Conservation (phyloP, 2,888 invertebrate species). For the Agonopterix heracliana region DNA sequence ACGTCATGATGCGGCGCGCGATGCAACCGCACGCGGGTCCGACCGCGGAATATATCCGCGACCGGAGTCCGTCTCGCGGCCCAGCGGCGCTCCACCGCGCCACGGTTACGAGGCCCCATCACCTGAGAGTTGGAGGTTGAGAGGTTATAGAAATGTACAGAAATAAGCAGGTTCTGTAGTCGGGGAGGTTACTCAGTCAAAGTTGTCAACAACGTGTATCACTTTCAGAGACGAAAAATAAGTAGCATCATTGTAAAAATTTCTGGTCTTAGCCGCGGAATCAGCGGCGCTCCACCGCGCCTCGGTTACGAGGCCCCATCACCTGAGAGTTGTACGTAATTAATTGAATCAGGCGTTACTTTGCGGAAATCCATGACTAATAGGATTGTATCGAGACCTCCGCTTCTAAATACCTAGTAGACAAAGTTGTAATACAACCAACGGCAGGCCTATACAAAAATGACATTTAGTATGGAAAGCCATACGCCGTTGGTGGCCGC, state of each 20-base stretch:
- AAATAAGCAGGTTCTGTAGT: neutral
- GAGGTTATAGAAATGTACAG: neutral
- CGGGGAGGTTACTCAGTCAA: conserved; percentile 9
- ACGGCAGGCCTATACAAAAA: too few species aligned
- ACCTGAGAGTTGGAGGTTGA: conserved; percentile 60
- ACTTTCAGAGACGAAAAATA: conserved; percentile 23
- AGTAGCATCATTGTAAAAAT: conserved; percentile 18
- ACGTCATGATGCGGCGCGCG: conserved; percentile 79
- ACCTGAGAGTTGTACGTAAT: too few species aligned
- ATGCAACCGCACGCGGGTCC: conserved; percentile 88
- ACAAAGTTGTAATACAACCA: too few species aligned
- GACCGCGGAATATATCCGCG: conserved; percentile 95
- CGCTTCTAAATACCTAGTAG: too few species aligned
- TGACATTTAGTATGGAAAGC: too few species aligned
- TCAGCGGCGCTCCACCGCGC: conserved; percentile 90
- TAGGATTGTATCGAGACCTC: too few species aligned
- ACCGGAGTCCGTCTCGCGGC: conserved; percentile 85
- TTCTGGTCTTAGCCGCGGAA: too few species aligned
- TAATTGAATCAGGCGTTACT: too few species aligned
- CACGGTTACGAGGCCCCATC: conserved; percentile 92
- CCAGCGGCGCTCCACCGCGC: conserved; percentile 90
- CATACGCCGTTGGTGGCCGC: too few species aligned
- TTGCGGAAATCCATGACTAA: too few species aligned
- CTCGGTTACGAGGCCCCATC: conserved; percentile 92
- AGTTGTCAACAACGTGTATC: conserved; percentile 13